Base-by-base conservation (phyloP, 2,888 invertebrate species). In the Melieria picta region DNA sequence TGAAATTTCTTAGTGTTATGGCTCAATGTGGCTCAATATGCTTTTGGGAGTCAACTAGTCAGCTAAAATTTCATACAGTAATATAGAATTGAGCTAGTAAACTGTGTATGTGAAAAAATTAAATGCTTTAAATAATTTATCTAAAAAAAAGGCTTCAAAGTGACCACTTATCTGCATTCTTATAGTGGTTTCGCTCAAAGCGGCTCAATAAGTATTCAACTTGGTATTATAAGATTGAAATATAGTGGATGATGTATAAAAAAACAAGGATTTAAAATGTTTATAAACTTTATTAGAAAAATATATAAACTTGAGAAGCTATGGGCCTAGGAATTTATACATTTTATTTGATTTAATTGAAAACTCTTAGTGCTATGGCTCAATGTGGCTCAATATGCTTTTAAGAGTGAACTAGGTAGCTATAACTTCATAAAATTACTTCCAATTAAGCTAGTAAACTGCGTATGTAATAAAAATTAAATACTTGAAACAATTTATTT, bases 1-100 rank as follows among this genome's bases (percentile, higher is more conserved):
- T 30, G 30, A 30, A 30, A 30, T 13, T 11, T 11, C 7, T 57
- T 16, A 11, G 10, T 43, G 6, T 45, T 11, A 45, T 55, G 55
- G 43, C 58, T 66, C 66, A 58, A 66, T 1, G 16, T 66, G 30
- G 7, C 58, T 58, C 66, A 55, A 7, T 5, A 62, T 47, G 11
- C 48, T 13, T 13, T n/a, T 13, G 11, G 13, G 46, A 11, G 46
- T 46, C 5, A 42, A 43, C 46, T 13, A 61, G 45, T 11, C 10
- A 7, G 11, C n/a, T n/a, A 45, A n/a, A 46, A 61, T 42, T 7
- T 1, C 3, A 10, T 9, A 16, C 16, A 16, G 16, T 16, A 16
- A 16, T 16, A 16, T 16, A 16, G 1, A 16, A 16, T 16, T 16
- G 16, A 16, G 16, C 16, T 16, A 16, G 16, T 16, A 16, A 16